Percentiles rank a stretch among this genome's conserved stretches.
These are phyloP conservation scores for Pantherophis vulpinus DNA, from an alignment of 2,797 vertebrate genomes.

Conservation along the genomic window DNA sequence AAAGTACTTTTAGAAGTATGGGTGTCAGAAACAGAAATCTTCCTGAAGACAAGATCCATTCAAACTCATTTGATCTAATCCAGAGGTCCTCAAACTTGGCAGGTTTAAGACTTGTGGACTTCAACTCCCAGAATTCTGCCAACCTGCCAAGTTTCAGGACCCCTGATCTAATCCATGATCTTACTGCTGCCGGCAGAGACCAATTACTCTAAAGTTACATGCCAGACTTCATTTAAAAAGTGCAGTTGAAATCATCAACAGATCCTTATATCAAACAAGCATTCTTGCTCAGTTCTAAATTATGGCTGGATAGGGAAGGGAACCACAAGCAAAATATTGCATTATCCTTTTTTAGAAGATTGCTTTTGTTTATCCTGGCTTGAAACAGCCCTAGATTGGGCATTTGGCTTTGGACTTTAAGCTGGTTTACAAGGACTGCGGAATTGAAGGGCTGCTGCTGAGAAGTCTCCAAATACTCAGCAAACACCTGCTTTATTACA, in stretches of 20 bases:
- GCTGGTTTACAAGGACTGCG: neutral
- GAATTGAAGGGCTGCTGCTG: neutral
- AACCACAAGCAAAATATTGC: neutral
- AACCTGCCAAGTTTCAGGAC: no score
- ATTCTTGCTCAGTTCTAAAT: slow-evolving; percentile 10
- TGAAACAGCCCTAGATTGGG: neutral
- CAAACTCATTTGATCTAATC: neutral
- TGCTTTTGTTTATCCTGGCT: neutral
- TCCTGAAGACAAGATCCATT: slow-evolving; percentile 2
- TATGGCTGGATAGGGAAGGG: neutral
- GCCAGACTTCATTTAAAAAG: slow-evolving; percentile 42
- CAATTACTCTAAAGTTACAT: slow-evolving; percentile 30
- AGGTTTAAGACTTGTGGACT: no score
- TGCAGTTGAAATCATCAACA: slow-evolving; percentile 14
- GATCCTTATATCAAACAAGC: slow-evolving; percentile 1
- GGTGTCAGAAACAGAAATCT: slow-evolving; percentile 18
- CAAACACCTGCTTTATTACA: neutral
- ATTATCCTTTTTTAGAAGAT: neutral
- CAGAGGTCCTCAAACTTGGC: no score
- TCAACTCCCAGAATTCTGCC: no score
- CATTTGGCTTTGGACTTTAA: slow-evolving; percentile 10
- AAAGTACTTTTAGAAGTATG: neutral
- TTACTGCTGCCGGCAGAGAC: slow-evolving; percentile 20
- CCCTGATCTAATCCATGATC: slow-evolving; percentile 14
- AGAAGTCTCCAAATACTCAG: neutral